These are phyloP conservation scores for Ophthalmolycus amberensis DNA, from an alignment of 2,113 vertebrate genomes.

Conservation along the genomic window DNA sequence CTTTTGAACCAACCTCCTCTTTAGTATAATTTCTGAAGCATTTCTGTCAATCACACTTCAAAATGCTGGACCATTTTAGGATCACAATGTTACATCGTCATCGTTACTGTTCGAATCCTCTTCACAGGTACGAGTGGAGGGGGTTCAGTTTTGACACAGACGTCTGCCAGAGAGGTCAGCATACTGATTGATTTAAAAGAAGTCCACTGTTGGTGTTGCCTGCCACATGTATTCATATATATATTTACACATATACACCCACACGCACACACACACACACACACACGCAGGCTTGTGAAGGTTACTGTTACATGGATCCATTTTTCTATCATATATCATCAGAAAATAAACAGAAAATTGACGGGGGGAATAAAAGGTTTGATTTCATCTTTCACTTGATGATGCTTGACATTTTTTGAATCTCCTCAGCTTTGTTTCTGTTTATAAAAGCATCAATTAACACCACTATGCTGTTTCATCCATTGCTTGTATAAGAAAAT, in stretches of 20 bases:
- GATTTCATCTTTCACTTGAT: constrained; percentile 67
- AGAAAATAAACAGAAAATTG: constrained; percentile 66
- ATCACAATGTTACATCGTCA: constrained; percentile 42
- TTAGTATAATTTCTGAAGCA: constrained; percentile 28
- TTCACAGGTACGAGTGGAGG: constrained; percentile 49
- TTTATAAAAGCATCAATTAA: constrained; percentile 74
- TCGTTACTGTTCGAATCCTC: constrained; percentile 34
- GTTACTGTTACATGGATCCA: constrained; percentile 72
- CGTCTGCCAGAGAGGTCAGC: constrained; percentile 69
- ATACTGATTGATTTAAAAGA: constrained; percentile 79
- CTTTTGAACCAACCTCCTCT: constrained; percentile 28
- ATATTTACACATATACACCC: constrained; percentile 81
- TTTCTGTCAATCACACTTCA: constrained; percentile 41
- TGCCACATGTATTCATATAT: constrained; percentile 83
- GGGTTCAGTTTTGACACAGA: constrained; percentile 57
- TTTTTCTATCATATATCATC: constrained; percentile 67
- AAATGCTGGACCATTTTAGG: constrained; percentile 53
- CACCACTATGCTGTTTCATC: constrained; percentile 71
- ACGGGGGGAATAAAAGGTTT: constrained; percentile 40
- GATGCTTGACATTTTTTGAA: constrained; percentile 57
- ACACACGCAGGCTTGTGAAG: constrained; percentile 73
- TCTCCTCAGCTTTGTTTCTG: constrained; percentile 61
- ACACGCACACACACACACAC: constrained; percentile 63
- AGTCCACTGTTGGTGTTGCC: constrained; percentile 80
- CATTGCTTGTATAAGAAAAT: constrained; percentile 78